Percentiles rank a stretch among this genome's conserved stretches.
Evolutionary conservation across 2,113 vertebrate genomes (phyloP).

Genomic region (Grammomys surdaster): DNA sequence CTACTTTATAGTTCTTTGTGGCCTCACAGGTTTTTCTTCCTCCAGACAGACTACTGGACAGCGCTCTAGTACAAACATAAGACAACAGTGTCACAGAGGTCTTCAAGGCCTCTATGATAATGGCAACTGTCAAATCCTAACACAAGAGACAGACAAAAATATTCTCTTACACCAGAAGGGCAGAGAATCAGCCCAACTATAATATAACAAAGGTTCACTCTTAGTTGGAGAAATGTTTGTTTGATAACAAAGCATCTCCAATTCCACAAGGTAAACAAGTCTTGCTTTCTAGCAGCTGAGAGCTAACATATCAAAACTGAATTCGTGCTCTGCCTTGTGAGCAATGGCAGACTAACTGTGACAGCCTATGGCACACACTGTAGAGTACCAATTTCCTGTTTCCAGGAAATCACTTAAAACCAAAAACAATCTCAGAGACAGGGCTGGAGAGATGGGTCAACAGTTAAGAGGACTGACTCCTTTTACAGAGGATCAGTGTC

Average conservation of each 20-base stretch:
- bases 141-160: background rate
- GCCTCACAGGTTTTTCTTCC: background rate
- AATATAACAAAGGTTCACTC: background rate
- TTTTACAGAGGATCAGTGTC: background rate
- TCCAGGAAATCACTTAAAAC: slow-evolving; percentile 38
- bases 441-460: background rate
- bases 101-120: background rate
- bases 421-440: background rate
- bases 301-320: background rate
- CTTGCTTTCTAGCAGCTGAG: background rate
- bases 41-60: background rate
- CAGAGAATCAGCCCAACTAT: background rate
- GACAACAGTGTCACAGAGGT: background rate
- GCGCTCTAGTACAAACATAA: background rate
- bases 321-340: background rate
- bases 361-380: background rate
- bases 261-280: background rate
- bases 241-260: background rate
- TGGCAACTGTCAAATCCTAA: background rate
- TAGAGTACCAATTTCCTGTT: background rate
- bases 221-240: background rate
- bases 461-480: background rate
- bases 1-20: background rate
- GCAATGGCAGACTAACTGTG: background rate
- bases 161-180: background rate